These are phyloP conservation scores for Promerops cafer DNA, from an alignment of 2,113 vertebrate species.

Conservation along the genomic window DNA sequence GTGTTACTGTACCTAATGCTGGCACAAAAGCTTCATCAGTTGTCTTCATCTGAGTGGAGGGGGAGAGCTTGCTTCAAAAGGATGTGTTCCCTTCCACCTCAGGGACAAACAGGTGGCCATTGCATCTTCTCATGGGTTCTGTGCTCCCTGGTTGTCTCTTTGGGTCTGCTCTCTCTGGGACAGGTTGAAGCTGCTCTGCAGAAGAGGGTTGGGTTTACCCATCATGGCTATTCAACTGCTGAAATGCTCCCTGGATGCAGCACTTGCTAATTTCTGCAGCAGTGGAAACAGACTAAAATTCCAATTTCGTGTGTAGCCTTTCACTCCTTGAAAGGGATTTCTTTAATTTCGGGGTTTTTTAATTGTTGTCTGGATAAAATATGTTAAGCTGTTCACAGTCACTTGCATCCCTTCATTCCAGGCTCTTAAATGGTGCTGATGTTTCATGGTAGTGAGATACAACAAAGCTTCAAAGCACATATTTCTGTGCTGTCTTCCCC, in stretches of 20 bases:
- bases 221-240: not conserved
- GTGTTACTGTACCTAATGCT: not conserved
- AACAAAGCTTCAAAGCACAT: not conserved
- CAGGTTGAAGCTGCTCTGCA: not conserved
- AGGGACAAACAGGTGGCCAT: not conserved
- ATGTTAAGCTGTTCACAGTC: not conserved
- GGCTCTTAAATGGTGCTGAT: not conserved
- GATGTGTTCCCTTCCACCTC: fast-evolving
- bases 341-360: fast-evolving
- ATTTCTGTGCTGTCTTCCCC: not conserved
- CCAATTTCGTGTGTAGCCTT: not conserved
- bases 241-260: not conserved
- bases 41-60: not conserved
- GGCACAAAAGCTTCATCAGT: no score
- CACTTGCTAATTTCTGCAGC: not conserved
- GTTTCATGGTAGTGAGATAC: not conserved
- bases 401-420: not conserved
- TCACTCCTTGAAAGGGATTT: not conserved
- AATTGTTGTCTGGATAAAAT: not conserved
- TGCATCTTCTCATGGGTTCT: fast-evolving
- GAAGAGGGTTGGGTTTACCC: not conserved
- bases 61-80: not conserved
- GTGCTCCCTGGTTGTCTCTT: not conserved
- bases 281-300: not conserved
- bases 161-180: not conserved